A percentile compares a stretch with the other conserved stretches of the same genome.
These are phyloP conservation scores for Aspidiotus destructor DNA, from an alignment of 2,888 invertebrate species.

Conservation along the genomic window DNA sequence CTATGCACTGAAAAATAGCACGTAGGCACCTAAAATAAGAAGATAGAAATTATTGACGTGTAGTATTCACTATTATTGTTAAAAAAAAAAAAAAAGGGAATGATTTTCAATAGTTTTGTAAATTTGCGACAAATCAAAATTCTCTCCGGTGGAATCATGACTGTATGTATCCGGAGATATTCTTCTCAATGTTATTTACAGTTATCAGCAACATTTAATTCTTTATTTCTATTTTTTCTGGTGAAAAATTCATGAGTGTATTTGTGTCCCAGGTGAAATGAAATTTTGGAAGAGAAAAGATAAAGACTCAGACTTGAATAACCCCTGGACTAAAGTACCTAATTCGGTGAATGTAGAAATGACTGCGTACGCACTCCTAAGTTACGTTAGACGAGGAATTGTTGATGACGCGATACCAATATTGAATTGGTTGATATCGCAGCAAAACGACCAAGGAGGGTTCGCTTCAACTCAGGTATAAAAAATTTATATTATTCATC, in stretches of 20 bases:
- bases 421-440: slow-evolving; percentile 61
- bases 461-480: slow-evolving; percentile 58
- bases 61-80: too few relatives aligned
- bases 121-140: too few relatives aligned
- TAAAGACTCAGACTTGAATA: slow-evolving; percentile 48
- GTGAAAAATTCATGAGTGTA: too few relatives aligned
- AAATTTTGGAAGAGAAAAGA: slow-evolving; percentile 73
- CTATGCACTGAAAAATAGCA: too few relatives aligned
- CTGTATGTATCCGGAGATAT: neutral
- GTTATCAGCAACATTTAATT: too few relatives aligned
- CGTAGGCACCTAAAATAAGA: too few relatives aligned
- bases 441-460: slow-evolving; percentile 60
- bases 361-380: slow-evolving; percentile 76
- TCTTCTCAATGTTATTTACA: neutral
- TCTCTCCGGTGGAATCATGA: too few relatives aligned
- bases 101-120: too few relatives aligned
- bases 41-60: too few relatives aligned
- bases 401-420: slow-evolving; percentile 52
- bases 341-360: slow-evolving; percentile 71
- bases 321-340: slow-evolving; percentile 56
- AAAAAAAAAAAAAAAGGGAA: too few relatives aligned
- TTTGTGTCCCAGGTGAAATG: slow-evolving; percentile 45
- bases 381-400: slow-evolving; percentile 49
- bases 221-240: too few relatives aligned
- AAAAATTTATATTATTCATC: slow-evolving; percentile 1